Conservation (phyloP, 2,888 invertebrate species). For the Nemotelus nigrinus region DNA sequence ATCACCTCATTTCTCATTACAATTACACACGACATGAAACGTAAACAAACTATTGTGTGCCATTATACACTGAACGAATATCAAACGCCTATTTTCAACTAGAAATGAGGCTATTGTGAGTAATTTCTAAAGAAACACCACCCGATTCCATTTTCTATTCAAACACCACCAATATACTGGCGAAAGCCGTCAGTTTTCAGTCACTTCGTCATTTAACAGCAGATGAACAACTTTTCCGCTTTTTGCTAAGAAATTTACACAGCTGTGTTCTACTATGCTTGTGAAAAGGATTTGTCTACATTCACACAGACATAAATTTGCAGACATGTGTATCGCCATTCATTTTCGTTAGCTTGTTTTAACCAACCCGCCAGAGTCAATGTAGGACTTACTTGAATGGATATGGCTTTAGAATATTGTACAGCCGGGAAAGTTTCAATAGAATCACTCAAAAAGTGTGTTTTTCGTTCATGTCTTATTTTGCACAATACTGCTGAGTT, state of each 20-base stretch:
- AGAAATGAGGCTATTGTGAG: constrained; percentile 39
- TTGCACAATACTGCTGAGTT: too few species aligned
- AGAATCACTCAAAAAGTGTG: background rate
- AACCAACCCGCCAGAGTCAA: background rate
- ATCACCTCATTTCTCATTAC: background rate
- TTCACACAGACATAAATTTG: background rate
- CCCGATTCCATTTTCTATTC: constrained; percentile 28
- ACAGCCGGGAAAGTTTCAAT: background rate
- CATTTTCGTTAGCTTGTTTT: background rate
- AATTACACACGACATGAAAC: background rate
- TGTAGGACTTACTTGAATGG: constrained; percentile 2
- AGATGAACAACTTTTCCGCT: constrained; percentile 40
- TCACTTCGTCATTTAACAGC: constrained; percentile 34
- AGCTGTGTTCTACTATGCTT: background rate
- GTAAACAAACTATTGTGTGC: background rate
- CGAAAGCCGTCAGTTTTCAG: constrained; percentile 15
- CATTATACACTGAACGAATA: background rate
- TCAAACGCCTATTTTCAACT: constrained; percentile 36
- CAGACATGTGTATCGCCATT: background rate
- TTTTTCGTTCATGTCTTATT: too few species aligned
- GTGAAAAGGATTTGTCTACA: background rate
- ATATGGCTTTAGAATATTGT: background rate
- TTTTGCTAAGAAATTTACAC: constrained; percentile 29
- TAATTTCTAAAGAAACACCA: constrained; percentile 40
- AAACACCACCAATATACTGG: background rate